These are phyloP conservation scores for Hermaeophaga mercurialis DNA, from an alignment of 2,888 invertebrate species.

Conservation along the genomic window DNA sequence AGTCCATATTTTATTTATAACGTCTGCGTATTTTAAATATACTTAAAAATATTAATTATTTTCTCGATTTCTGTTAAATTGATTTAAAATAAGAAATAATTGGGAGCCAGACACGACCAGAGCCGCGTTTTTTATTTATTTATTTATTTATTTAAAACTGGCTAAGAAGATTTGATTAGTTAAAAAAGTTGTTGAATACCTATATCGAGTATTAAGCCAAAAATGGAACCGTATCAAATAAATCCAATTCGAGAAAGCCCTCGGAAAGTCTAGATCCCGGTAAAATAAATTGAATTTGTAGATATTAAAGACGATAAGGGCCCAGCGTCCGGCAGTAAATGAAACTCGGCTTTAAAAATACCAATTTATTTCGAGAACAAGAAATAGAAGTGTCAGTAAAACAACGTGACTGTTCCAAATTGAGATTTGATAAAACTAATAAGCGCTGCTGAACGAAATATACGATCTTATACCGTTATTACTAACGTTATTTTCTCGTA, in stretches of 20 bases:
- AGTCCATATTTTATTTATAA: no score
- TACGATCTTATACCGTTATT: neutral
- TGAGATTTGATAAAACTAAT: constrained; percentile 10
- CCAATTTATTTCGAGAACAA: constrained; percentile 18
- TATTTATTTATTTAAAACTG: no score
- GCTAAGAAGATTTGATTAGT: no score
- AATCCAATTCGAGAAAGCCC: constrained; percentile 1
- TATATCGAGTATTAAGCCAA: no score
- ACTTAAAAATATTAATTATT: no score
- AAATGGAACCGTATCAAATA: constrained; percentile 2
- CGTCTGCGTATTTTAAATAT: no score
- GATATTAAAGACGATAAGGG: constrained; percentile 21
- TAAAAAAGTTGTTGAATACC: no score
- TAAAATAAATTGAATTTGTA: constrained; percentile 23
- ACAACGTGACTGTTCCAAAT: constrained; percentile 14
- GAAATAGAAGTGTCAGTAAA: constrained; percentile 14
- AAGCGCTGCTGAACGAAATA: constrained; percentile 4
- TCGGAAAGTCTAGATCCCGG: neutral
- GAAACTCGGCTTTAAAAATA: constrained; percentile 18
- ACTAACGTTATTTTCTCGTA: neutral
- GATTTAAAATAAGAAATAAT: no score
- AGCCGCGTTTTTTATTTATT: no score
- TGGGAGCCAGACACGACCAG: no score
- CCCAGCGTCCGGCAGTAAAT: constrained; percentile 15
- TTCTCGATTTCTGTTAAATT: no score